These are phyloP conservation scores for Phyllostomus discolor DNA, from an alignment of 2,113 vertebrate genomes.

Conservation along the genomic window DNA sequence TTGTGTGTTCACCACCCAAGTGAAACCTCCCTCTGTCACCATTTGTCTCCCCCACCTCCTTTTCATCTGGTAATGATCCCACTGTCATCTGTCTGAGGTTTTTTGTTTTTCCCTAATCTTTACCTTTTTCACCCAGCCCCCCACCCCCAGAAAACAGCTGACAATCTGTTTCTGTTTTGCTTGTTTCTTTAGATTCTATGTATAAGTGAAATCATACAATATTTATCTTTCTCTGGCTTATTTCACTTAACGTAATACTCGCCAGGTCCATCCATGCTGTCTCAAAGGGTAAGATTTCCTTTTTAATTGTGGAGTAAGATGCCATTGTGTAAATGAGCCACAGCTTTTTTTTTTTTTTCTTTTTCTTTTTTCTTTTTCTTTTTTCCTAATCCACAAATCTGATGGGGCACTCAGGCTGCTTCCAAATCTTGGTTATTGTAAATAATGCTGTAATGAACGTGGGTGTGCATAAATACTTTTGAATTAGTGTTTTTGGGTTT, in stretches of 20 bases:
- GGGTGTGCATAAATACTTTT: neutral
- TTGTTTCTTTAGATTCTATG: neutral
- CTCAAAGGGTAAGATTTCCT: neutral
- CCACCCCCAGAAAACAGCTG: no score
- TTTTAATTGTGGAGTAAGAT: neutral
- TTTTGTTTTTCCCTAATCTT: neutral
- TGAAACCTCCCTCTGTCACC: neutral
- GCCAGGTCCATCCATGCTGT: neutral
- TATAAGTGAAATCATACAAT: neutral
- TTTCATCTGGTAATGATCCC: neutral
- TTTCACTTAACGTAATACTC: neutral
- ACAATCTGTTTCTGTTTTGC: no score
- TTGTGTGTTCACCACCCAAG: neutral
- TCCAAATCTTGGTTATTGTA: neutral
- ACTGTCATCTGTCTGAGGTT: neutral
- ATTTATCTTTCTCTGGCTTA: neutral
- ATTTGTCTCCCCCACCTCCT: neutral
- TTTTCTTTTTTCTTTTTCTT: neutral
- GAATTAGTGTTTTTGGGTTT: neutral
- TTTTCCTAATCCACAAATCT: neutral
- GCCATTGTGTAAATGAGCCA: neutral
- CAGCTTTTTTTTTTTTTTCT: neutral
- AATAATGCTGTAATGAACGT: neutral
- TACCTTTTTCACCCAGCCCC: neutral
- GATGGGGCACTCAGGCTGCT: neutral